Conservation (phyloP, 2,888 invertebrate genomes). For the Esperia sulphurella region DNA sequence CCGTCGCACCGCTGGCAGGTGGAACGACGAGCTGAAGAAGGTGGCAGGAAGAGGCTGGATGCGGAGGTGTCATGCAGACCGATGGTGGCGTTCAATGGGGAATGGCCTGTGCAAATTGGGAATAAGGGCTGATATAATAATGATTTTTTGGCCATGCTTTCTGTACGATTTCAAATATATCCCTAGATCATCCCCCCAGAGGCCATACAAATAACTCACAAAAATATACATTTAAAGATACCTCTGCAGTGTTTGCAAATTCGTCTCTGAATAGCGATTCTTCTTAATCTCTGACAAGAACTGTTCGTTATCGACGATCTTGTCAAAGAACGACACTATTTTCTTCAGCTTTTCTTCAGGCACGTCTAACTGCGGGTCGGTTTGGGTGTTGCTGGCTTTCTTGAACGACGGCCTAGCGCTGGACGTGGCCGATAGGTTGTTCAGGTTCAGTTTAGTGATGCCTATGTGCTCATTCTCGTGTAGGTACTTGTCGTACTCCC, state of each 20-base stretch:
- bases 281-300: constrained; percentile 43
- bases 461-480: constrained; percentile 69
- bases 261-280: constrained; percentile 37
- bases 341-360: constrained; percentile 64
- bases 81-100: too few species aligned
- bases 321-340: constrained; percentile 67
- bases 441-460: constrained; percentile 35
- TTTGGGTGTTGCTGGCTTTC: constrained; percentile 48
- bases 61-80: too few species aligned
- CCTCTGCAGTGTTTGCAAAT: constrained; percentile 25
- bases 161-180: too few species aligned
- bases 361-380: constrained; percentile 43
- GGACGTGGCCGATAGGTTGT: constrained; percentile 12
- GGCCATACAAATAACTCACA: too few species aligned
- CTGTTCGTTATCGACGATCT: constrained; percentile 46
- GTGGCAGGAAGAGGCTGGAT: too few species aligned
- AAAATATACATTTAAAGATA: background rate
- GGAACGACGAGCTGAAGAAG: too few species aligned
- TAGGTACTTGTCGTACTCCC: constrained; percentile 39
- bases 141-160: too few species aligned
- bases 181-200: too few species aligned
- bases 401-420: constrained; percentile 23
- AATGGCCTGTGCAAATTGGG: too few species aligned
- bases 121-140: too few species aligned
- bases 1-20: too few species aligned